Percentiles rank a stretch among this genome's conserved stretches.
phyloP scores from a whole-genome alignment of 2,113 vertebrate species.

The Sterna hirundo region DNA sequence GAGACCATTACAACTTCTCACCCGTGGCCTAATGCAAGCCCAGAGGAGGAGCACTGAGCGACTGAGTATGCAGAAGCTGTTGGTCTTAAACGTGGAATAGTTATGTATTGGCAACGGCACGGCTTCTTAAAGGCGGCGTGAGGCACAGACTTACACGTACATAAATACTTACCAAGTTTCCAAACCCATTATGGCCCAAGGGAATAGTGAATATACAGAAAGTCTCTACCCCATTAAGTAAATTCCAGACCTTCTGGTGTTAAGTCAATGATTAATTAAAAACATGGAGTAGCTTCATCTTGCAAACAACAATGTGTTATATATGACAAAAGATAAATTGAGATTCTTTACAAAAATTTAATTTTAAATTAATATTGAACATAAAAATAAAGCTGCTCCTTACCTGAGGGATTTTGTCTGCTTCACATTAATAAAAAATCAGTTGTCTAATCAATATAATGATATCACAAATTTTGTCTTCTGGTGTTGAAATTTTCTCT shows the following conservation, averaged over 20 bases:
- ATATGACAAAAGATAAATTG: background rate
- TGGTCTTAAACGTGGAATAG: background rate
- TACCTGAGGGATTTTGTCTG: background rate
- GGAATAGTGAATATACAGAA: background rate
- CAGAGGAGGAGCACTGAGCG: background rate
- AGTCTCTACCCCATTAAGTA: background rate
- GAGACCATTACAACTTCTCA: slow-evolving; percentile 22
- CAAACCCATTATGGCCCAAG: background rate
- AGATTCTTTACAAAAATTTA: background rate
- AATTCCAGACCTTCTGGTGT: background rate
- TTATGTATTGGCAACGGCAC: background rate
- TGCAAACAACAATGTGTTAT: background rate
- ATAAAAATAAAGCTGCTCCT: background rate
- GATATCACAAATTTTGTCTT: background rate
- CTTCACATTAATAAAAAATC: background rate
- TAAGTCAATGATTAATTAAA: slow-evolving; percentile 26
- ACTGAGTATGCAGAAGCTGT: background rate
- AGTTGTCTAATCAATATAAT: background rate
- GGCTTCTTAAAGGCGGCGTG: background rate
- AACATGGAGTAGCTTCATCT: background rate
- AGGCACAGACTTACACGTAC: background rate
- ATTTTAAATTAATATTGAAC: background rate
- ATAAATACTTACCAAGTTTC: background rate
- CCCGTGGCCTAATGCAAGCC: background rate
- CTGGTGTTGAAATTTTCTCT: background rate